Evolutionary conservation across 2,797 vertebrate genomes (phyloP).

Genomic region (Anguilla marmorata): DNA sequence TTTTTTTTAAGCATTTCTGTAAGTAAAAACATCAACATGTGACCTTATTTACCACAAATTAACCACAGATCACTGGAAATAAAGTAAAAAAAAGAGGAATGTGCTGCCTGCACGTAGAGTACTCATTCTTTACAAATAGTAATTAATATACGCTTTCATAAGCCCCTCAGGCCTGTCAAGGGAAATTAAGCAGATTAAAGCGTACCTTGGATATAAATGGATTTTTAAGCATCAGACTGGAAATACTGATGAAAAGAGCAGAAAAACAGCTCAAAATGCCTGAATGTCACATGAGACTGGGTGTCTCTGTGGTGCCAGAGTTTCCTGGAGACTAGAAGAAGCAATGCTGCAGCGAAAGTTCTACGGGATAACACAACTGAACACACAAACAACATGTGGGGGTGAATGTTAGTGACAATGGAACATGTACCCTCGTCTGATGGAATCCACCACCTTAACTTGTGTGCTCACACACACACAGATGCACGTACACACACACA

Average conservation of each 20-base stretch:
- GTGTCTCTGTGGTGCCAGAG: neutral
- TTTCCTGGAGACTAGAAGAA: constrained; percentile 29
- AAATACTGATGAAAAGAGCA: neutral
- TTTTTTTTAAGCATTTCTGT: too few relatives aligned
- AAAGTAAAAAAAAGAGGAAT: neutral
- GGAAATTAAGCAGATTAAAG: neutral
- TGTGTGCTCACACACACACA: neutral
- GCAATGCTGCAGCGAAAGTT: neutral
- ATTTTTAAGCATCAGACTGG: neutral
- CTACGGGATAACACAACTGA: neutral
- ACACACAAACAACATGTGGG: constrained; percentile 15
- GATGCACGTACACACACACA: neutral
- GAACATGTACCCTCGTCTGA: neutral
- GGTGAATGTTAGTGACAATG: neutral
- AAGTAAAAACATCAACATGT: too few relatives aligned
- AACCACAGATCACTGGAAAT: neutral
- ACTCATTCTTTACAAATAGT: neutral
- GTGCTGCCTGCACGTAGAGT: neutral
- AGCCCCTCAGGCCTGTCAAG: neutral
- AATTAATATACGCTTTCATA: neutral
- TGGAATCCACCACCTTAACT: neutral
- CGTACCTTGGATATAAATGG: neutral
- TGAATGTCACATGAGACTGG: constrained; percentile 28
- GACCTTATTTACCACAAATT: too few relatives aligned
- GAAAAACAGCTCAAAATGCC: constrained; percentile 19